Conservation (phyloP, 2,113 vertebrate genomes). For the Paraplagusia blochii region DNA sequence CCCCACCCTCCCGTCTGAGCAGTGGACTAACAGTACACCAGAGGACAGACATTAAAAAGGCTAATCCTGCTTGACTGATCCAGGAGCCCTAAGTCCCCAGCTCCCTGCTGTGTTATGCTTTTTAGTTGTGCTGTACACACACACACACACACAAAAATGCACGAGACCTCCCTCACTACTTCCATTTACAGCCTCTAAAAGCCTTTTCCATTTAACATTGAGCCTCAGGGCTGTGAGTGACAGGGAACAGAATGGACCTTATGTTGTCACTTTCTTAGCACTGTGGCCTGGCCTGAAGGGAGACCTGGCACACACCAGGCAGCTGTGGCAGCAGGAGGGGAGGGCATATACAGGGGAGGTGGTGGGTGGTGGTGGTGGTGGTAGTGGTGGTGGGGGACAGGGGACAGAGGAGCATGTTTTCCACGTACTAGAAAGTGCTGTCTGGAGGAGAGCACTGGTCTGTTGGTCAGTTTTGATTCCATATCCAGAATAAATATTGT, state of each 20-base stretch:
- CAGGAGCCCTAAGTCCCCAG: slow-evolving; percentile 5
- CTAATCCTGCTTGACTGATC: slow-evolving; percentile 33
- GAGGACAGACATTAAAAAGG: slow-evolving; percentile 33
- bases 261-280: slow-evolving; percentile 71
- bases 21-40: slow-evolving; percentile 7
- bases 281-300: slow-evolving; percentile 69
- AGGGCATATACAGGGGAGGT: background rate
- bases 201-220: slow-evolving; percentile 71
- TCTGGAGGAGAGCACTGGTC: slow-evolving; percentile 27
- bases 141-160: slow-evolving; percentile 21
- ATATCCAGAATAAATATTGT: slow-evolving; percentile 5
- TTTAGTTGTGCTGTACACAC: slow-evolving; percentile 19
- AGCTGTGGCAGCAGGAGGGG: slow-evolving; percentile 33
- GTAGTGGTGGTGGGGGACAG: background rate
- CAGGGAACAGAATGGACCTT: slow-evolving; percentile 76
- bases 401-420: slow-evolving; percentile 19
- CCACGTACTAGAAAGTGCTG: slow-evolving; percentile 36
- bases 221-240: slow-evolving; percentile 71
- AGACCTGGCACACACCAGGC: slow-evolving; percentile 65
- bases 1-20: background rate
- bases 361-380: background rate
- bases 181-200: slow-evolving; percentile 73
- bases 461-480: slow-evolving; percentile 19
- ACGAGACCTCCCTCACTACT: slow-evolving; percentile 52
- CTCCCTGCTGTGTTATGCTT: slow-evolving; percentile 19